Evolutionary conservation across 2,797 vertebrate genomes (phyloP).

Genomic region (Smutsia gigantea): DNA sequence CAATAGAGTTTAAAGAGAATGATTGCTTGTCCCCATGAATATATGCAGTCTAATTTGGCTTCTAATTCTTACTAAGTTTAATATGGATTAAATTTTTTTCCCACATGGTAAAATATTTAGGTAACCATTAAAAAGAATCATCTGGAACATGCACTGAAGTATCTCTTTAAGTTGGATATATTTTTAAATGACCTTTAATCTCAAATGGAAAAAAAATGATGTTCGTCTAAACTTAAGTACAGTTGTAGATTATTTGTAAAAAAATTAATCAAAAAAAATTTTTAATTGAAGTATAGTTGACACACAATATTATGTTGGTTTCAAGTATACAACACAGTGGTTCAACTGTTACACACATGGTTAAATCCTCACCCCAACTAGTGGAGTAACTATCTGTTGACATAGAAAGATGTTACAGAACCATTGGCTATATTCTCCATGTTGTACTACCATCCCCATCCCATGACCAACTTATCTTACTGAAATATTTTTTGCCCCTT

Average conservation of each 20-base stretch:
- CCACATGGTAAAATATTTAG: neutral
- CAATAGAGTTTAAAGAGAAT: neutral
- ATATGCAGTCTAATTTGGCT: neutral
- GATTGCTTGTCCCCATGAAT: neutral
- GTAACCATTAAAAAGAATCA: neutral
- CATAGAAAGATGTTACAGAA: no score
- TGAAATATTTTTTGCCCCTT: no score
- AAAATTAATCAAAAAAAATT: neutral
- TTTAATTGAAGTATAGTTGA: neutral
- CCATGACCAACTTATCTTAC: no score
- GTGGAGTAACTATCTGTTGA: no score
- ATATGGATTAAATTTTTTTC: neutral
- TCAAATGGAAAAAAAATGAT: neutral
- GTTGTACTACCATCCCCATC: no score
- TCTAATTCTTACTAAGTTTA: neutral
- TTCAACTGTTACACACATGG: no score
- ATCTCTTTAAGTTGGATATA: neutral
- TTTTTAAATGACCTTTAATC: neutral
- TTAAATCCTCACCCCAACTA: no score
- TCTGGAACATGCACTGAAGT: neutral
- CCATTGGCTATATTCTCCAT: no score
- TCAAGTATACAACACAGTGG: no score
- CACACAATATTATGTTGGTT: no score
- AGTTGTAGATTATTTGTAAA: neutral
- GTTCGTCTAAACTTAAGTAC: neutral